Evolutionary conservation across 2,888 invertebrate genomes (phyloP).

Genomic region (Eupithecia subfuscata): DNA sequence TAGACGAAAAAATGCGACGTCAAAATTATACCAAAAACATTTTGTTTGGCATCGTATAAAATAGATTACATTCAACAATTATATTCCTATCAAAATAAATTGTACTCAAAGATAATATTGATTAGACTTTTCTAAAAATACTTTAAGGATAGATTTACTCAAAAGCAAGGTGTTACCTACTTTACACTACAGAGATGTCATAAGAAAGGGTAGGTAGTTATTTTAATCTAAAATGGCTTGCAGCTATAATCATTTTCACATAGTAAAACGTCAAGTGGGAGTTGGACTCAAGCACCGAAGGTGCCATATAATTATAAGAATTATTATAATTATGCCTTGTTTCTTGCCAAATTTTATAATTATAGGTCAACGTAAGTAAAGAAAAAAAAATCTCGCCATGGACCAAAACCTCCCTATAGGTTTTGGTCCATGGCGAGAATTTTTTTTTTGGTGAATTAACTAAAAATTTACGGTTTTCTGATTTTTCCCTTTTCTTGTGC

Average conservation of each 20-base stretch:
- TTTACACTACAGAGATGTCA: background rate
- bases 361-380: no score
- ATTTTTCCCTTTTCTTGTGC: no score
- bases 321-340: no score
- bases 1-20: conserved; percentile 5
- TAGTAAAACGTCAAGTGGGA: background rate
- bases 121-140: background rate
- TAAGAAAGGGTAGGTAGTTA: background rate
- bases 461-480: no score
- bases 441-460: no score
- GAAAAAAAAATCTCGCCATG: no score
- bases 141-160: background rate
- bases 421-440: no score
- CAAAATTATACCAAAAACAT: background rate
- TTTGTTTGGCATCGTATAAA: background rate
- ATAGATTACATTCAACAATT: background rate
- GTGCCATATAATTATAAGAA: no score
- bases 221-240: background rate
- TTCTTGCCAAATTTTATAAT: no score
- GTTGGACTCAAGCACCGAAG: no score
- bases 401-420: no score
- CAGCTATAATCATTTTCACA: background rate
- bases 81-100: background rate
- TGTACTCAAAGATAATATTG: background rate
- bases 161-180: background rate